Evolutionary conservation across 92 coral and sea anemone species (phyloP).

Genomic region (Anthopleura xanthogrammica): DNA sequence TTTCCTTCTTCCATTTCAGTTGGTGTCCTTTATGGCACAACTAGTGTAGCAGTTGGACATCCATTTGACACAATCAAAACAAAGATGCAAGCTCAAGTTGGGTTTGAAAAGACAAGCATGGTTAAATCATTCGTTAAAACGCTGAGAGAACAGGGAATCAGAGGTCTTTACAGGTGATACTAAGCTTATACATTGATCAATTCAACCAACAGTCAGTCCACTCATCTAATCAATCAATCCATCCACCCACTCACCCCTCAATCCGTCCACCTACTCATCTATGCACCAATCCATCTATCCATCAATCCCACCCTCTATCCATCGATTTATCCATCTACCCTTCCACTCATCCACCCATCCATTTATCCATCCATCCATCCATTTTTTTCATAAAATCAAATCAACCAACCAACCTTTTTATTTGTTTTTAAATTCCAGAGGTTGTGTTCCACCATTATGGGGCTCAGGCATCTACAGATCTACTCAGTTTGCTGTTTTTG

Average conservation of each 20-base stretch:
- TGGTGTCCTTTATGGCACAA: constrained; percentile 87
- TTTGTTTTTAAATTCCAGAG: constrained; percentile 44
- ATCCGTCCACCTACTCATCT: background rate
- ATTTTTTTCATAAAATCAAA: background rate
- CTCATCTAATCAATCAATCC: background rate
- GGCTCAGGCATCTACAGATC: constrained; percentile 92
- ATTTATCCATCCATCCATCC: no score
- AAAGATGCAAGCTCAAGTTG: constrained; percentile 86
- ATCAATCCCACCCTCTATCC: background rate
- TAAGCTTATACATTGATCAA: no score
- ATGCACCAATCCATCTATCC: background rate
- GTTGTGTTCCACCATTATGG: constrained; percentile 90
- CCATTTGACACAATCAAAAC: constrained; percentile 91
- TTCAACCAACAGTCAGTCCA: background rate
- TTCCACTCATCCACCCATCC: no score
- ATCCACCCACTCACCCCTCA: background rate
- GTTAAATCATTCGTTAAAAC: constrained; percentile 70
- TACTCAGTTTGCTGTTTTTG: constrained; percentile 93
- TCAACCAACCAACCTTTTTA: no score
- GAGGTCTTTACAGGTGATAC: constrained; percentile 68
- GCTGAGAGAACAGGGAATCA: constrained; percentile 70
- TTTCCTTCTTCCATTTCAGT: constrained; percentile 31
- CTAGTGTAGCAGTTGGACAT: constrained; percentile 89
- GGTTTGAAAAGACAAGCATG: constrained; percentile 84
- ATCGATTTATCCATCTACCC: no score